A percentile compares a stretch with the other conserved stretches of the same genome.
These are phyloP conservation scores for Aporrectodea caliginosa DNA, from an alignment of 1,140 invertebrate genomes.

Conservation along the genomic window DNA sequence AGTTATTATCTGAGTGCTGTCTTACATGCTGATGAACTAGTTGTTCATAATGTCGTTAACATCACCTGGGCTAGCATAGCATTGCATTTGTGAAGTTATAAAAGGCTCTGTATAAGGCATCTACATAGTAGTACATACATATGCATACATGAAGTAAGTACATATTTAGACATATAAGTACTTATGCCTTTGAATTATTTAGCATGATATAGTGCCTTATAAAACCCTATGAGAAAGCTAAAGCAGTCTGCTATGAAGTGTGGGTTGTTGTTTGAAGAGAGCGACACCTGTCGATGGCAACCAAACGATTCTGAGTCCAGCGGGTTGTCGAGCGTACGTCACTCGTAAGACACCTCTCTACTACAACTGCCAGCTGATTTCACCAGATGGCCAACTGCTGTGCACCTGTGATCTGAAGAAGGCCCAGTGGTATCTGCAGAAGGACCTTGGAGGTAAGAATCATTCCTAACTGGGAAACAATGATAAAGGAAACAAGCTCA, in stretches of 20 bases:
- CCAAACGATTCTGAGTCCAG: background rate
- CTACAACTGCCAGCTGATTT: conserved; percentile 73
- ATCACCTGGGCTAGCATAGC: too few species aligned
- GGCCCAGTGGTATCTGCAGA: conserved; percentile 72
- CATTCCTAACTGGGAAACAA: too few species aligned
- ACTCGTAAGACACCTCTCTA: conserved; percentile 62
- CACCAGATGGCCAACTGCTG: conserved; percentile 72
- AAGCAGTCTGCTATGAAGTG: background rate
- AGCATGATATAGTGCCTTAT: background rate
- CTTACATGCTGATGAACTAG: too few species aligned
- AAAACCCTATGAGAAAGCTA: background rate
- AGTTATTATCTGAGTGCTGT: too few species aligned
- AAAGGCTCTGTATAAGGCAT: too few species aligned
- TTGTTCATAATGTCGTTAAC: too few species aligned
- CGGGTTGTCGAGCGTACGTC: conserved; percentile 36
- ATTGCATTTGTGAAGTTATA: too few species aligned
- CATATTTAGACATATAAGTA: too few species aligned
- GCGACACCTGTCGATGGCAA: background rate
- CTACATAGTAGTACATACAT: too few species aligned
- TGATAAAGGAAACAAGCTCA: too few species aligned
- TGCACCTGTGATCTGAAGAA: conserved; percentile 79
- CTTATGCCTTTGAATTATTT: too few species aligned
- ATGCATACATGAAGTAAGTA: too few species aligned
- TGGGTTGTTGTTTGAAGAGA: background rate
- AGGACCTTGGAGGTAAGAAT: conserved; percentile 62